These are phyloP conservation scores for Parazoanthus darwini DNA, from an alignment of 92 coral and sea anemone genomes.

Conservation along the genomic window DNA sequence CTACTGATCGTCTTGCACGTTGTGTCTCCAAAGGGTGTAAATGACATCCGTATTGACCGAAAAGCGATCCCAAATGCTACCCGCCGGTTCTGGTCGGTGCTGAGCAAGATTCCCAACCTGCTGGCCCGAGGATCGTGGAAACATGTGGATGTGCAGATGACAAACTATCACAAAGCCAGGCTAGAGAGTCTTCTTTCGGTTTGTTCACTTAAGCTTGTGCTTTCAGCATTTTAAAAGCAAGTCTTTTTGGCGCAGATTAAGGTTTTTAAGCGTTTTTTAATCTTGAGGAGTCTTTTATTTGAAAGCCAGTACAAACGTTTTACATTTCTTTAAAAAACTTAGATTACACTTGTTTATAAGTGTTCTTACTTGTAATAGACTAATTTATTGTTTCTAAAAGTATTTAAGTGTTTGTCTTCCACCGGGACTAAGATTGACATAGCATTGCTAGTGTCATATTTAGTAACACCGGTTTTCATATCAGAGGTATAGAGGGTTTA, in stretches of 20 bases:
- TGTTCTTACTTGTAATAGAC: too few relatives aligned
- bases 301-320: background rate
- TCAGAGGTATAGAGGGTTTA: too few relatives aligned
- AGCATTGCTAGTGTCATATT: too few relatives aligned
- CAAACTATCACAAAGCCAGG: constrained; percentile 75
- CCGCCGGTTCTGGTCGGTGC: constrained; percentile 90
- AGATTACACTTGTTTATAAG: too few relatives aligned
- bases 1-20: background rate
- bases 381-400: too few relatives aligned
- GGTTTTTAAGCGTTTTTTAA: background rate
- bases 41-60: constrained; percentile 86
- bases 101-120: constrained; percentile 85
- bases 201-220: background rate
- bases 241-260: background rate
- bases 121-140: constrained; percentile 88
- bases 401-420: too few relatives aligned
- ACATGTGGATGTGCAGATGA: constrained; percentile 80
- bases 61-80: constrained; percentile 94
- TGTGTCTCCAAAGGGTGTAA: constrained; percentile 65
- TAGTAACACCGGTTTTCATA: too few relatives aligned
- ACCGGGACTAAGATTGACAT: too few relatives aligned
- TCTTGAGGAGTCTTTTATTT: background rate
- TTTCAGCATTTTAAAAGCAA: background rate
- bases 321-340: too few relatives aligned
- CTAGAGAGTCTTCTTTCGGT: constrained; percentile 87